Percentiles rank a stretch among this genome's conserved stretches.
phyloP scores from a whole-genome alignment of 2,888 invertebrate species.

The Diarsia brunnea region DNA sequence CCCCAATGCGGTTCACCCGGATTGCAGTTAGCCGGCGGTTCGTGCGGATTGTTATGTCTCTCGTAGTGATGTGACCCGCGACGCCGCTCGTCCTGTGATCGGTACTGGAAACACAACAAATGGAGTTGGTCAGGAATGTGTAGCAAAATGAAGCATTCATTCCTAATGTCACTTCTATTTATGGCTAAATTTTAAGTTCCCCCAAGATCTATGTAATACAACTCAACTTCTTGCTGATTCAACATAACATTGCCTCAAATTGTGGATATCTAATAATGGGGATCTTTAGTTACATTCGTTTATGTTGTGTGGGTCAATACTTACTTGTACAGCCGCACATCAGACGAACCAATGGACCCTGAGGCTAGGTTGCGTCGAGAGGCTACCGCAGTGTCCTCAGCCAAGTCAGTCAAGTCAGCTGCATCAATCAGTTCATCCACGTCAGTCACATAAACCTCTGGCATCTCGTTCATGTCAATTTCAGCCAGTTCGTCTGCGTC shows the following conservation, averaged over 20 bases:
- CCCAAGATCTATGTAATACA: too few species aligned
- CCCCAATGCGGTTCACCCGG: constrained; percentile 11
- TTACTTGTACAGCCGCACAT: neutral
- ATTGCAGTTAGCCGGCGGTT: constrained; percentile 22
- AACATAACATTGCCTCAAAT: too few species aligned
- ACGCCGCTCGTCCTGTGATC: constrained; percentile 1
- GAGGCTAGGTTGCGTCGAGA: neutral
- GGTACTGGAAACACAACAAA: constrained; percentile 10
- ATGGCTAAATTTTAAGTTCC: too few species aligned
- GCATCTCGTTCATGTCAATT: neutral
- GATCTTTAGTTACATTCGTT: neutral
- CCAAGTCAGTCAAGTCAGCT: neutral
- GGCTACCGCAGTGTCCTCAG: neutral
- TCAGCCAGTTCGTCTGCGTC: neutral
- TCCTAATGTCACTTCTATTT: too few species aligned
- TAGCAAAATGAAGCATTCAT: neutral
- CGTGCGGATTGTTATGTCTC: neutral
- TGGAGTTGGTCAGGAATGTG: neutral
- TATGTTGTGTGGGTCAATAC: neutral
- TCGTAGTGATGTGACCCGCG: neutral
- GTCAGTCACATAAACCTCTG: constrained; percentile 4
- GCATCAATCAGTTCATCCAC: neutral
- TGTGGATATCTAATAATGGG: neutral
- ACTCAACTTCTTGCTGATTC: too few species aligned
- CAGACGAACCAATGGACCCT: neutral